phyloP scores from a whole-genome alignment of 1,140 invertebrate species.

The Penaeus chinensis region DNA sequence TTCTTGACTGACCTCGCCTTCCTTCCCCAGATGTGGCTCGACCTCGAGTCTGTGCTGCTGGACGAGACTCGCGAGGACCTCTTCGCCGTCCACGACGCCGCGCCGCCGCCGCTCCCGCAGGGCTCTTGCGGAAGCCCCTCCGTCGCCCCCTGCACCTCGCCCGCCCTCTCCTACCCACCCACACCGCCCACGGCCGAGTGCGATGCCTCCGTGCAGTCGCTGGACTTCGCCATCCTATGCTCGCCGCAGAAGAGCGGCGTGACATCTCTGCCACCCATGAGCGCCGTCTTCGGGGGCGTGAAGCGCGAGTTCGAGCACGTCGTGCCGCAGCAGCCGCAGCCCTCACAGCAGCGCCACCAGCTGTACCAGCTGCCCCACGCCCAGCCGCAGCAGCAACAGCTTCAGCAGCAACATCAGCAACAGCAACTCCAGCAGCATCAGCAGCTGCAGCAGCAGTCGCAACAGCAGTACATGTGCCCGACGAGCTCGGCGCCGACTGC shows the following conservation, averaged over 20 bases:
- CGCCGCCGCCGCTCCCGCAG: not conserved
- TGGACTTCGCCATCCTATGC: not conserved
- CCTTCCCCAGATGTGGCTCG: slow-evolving; percentile 33
- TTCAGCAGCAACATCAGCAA: not conserved
- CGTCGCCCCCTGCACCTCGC: not conserved
- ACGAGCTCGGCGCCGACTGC: not conserved
- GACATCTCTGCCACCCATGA: not conserved
- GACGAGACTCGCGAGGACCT: not conserved
- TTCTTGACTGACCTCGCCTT: not conserved
- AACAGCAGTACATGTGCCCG: not conserved
- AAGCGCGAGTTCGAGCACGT: slow-evolving; percentile 13
- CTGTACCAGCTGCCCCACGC: not conserved
- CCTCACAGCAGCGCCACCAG: not conserved
- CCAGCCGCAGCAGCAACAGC: slow-evolving; percentile 5
- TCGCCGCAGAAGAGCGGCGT: not conserved
- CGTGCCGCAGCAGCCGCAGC: slow-evolving; percentile 11
- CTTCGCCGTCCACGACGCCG: not conserved
- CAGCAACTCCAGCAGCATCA: not conserved
- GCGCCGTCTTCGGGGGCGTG: slow-evolving; percentile 5
- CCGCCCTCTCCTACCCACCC: slow-evolving; percentile 17
- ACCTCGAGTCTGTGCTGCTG: slow-evolving; percentile 31
- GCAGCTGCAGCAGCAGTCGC: not conserved
- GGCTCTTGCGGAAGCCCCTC: not conserved
- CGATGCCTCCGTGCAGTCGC: not conserved
- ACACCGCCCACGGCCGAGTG: slow-evolving; percentile 17